phyloP scores from a whole-genome alignment of 2,888 invertebrate species.

The Odontocerum albicorne region DNA sequence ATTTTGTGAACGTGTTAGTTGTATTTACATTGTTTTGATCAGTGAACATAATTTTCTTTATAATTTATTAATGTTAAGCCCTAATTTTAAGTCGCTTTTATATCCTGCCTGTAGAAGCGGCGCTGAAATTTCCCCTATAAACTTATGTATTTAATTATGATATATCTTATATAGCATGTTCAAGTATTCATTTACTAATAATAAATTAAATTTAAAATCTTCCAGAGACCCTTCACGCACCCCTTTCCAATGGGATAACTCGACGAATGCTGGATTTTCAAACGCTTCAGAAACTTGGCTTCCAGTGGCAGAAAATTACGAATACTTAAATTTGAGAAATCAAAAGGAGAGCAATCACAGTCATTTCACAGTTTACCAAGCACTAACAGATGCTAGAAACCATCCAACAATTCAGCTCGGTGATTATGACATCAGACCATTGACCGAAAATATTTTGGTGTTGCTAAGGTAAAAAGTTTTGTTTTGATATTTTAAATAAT shows the following conservation, averaged over 20 bases:
- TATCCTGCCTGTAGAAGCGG: no score
- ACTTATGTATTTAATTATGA: no score
- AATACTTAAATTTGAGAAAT: constrained; percentile 57
- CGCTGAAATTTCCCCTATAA: no score
- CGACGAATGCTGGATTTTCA: constrained; percentile 64
- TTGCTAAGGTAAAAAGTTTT: constrained; percentile 38
- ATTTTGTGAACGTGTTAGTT: no score
- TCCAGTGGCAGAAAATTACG: constrained; percentile 65
- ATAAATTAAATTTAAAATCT: no score
- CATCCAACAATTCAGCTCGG: constrained; percentile 50
- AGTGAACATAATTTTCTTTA: no score
- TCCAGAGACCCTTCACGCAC: constrained; percentile 64
- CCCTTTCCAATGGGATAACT: constrained; percentile 66
- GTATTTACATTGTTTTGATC: no score
- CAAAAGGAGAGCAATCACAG: constrained; percentile 56
- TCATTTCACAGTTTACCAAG: constrained; percentile 61
- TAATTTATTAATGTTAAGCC: no score
- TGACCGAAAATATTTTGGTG: constrained; percentile 36
- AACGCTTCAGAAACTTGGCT: constrained; percentile 62
- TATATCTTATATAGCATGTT: no score
- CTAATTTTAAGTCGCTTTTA: no score
- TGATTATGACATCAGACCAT: constrained; percentile 42
- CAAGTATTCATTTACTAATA: no score
- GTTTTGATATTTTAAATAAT: no score
- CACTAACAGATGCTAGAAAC: constrained; percentile 53